These are phyloP conservation scores for Sceloporus tristichus DNA, from an alignment of 2,113 vertebrate species.

Conservation along the genomic window DNA sequence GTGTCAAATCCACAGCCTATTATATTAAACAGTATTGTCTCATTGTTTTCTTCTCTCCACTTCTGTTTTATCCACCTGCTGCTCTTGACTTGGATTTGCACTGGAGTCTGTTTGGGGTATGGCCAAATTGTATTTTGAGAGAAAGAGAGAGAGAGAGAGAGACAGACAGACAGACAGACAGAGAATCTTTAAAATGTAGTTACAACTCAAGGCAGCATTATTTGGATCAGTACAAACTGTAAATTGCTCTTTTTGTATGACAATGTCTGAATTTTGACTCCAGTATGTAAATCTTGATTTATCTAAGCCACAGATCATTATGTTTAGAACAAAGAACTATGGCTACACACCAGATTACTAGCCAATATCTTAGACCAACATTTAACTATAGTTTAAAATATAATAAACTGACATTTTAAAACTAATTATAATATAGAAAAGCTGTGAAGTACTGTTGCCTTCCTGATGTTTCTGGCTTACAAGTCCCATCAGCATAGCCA, in stretches of 20 bases:
- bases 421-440: not conserved
- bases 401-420: not conserved
- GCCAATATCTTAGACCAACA: not conserved
- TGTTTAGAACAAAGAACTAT: not conserved
- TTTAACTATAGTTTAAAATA: not conserved
- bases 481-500: too few species aligned
- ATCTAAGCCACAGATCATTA: not conserved
- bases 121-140: not conserved
- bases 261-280: too few species aligned
- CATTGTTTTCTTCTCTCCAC: slow-evolving; percentile 30
- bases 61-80: slow-evolving; percentile 36
- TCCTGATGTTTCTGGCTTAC: not conserved
- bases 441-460: too few species aligned
- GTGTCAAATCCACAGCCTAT: slow-evolving; percentile 43
- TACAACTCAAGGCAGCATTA: not conserved
- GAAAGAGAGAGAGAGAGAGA: not conserved
- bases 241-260: not conserved
- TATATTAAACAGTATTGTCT: slow-evolving; percentile 33
- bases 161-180: not conserved
- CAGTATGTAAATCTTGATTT: not conserved
- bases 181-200: not conserved
- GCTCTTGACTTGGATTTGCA: slow-evolving; percentile 18
- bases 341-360: not conserved
- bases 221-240: not conserved
- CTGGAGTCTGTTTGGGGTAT: slow-evolving; percentile 2